Evolutionary conservation across 2,888 invertebrate genomes (phyloP), one percentile per base, ranked within the genome.

Genomic region (Syrphus vitripennis): DNA sequence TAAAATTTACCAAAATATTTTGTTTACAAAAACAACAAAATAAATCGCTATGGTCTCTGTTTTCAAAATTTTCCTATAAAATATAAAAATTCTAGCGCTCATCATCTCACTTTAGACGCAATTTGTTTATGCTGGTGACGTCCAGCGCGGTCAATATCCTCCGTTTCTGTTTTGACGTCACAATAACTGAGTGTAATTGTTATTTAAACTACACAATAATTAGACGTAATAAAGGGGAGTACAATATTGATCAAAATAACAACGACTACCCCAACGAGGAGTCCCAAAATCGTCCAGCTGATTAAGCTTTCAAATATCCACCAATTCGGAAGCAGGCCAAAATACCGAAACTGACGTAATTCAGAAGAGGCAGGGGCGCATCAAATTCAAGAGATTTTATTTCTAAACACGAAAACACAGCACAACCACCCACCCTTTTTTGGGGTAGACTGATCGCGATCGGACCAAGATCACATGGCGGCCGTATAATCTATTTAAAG

Each of bases 401-500:
- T 75, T 81, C 81, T 76, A 81, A 76, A 45, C 81, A 81, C 57
- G 26, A 69, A 57, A 75, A 75, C 57, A 74, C 24, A 53, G 42
- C 53, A 37, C 70, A 42, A 40, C 74, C 83, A 83, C 83, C 83
- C 83, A 83, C 83, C 83, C 83, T 83, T 83, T 82, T 83, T 83
- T 83, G 83, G 83, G 83, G 79, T 69, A 83, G 74, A 61, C 69
- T 74, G 71, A 45, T 67, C 50, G 79, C 70, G 71, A 45, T 67
- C 50, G 79, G 70, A 45, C 75, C 75, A 79, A 79, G 79, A 83
- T 79, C 83, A 79, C 83, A 83, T 83, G 79, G 83, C 78, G n/a
- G n/a, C 42, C 9, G 14, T 21, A 63, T 9, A 37, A 16, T 83
- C 83, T 83, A 83, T 79, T 79, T 45, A 65, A 74, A 79, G 61